phyloP scores from a whole-genome alignment of 1,140 invertebrate species.

The Conus ventricosus region DNA sequence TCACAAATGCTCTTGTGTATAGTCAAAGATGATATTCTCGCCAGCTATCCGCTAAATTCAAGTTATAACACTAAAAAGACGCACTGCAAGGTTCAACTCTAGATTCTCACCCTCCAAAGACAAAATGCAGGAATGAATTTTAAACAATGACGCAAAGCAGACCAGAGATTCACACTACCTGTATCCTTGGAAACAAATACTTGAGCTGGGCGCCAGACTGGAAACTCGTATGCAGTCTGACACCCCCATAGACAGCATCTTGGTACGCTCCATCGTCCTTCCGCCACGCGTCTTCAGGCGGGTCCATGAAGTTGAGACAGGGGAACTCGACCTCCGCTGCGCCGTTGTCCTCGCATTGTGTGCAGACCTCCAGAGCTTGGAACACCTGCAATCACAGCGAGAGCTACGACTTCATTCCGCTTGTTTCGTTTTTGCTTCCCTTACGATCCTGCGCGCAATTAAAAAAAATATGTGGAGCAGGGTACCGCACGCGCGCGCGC shows the following conservation, averaged over 20 bases:
- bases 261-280: conserved; percentile 79
- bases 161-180: conserved; percentile 63
- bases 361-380: conserved; percentile 83
- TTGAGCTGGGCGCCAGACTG: conserved; percentile 79
- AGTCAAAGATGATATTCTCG: no score
- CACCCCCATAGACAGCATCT: conserved; percentile 82
- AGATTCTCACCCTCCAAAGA: no score
- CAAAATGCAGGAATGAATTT: no score
- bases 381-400: conserved; percentile 65
- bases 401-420: conserved; percentile 12
- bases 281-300: conserved; percentile 85
- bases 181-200: conserved; percentile 83
- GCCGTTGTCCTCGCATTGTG: conserved; percentile 84
- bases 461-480: no score
- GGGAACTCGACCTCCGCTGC: conserved; percentile 88
- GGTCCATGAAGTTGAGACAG: conserved; percentile 85
- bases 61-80: no score
- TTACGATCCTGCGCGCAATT: no score
- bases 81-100: no score
- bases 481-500: no score
- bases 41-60: no score
- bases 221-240: conserved; percentile 79
- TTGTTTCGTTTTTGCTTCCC: neutral
- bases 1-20: no score
- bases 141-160: no score